A percentile compares a stretch with the other conserved stretches of the same genome.
phyloP scores from a whole-genome alignment of 2,797 vertebrate species.

The Galaxias olidus region DNA sequence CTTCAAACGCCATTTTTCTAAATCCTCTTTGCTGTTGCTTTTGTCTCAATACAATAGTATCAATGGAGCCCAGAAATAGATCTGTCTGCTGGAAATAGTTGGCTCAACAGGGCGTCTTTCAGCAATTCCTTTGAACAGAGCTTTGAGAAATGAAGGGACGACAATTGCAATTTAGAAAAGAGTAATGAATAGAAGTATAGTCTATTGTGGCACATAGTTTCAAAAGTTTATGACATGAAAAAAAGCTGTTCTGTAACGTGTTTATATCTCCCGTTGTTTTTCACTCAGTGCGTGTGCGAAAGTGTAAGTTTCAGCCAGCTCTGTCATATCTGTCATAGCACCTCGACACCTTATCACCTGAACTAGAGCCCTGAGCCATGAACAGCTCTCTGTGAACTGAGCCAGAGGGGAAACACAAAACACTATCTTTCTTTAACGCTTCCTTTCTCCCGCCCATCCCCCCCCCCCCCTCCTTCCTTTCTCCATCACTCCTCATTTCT shows the following conservation, averaged over 20 bases:
- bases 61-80: not conserved
- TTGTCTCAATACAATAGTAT: not conserved
- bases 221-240: constrained; percentile 6
- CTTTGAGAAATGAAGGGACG: not conserved
- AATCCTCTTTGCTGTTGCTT: too few relatives aligned
- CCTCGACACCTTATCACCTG: not conserved
- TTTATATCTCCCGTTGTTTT: constrained; percentile 14
- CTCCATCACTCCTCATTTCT: constrained; percentile 60
- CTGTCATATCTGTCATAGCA: not conserved
- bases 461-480: constrained; percentile 26
- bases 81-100: not conserved
- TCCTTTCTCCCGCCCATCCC: constrained; percentile 3
- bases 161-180: constrained; percentile 1
- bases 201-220: constrained; percentile 4
- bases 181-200: constrained; percentile 15
- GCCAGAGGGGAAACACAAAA: constrained; percentile 20
- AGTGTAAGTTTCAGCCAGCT: not conserved
- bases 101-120: not conserved
- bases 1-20: not conserved
- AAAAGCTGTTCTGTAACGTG: not conserved
- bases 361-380: constrained; percentile 27
- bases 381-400: constrained; percentile 44
- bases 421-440: constrained; percentile 10
- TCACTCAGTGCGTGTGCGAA: not conserved
- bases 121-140: constrained; percentile 9